These are phyloP conservation scores for Nasonia giraulti DNA, from an alignment of 1,140 invertebrate species.

Conservation along the genomic window DNA sequence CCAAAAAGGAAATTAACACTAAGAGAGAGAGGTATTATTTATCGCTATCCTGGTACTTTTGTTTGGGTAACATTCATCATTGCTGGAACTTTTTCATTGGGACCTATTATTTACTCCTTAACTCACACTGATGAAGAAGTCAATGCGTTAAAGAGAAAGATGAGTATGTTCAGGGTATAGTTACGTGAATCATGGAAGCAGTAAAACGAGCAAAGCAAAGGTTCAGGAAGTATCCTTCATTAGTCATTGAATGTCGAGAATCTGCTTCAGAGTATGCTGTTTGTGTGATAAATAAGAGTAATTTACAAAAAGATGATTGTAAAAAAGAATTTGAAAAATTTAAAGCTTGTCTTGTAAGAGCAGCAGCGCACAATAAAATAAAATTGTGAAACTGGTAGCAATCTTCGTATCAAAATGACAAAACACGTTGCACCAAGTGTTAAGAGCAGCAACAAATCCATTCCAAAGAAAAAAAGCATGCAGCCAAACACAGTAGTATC, in stretches of 20 bases:
- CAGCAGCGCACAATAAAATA: slow-evolving; percentile 80
- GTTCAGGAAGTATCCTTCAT: slow-evolving; percentile 82
- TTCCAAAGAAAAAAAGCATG: neutral
- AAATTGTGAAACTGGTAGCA: slow-evolving; percentile 73
- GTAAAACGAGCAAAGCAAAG: slow-evolving; percentile 83
- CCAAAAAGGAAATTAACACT: slow-evolving; percentile 13
- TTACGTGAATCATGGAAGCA: slow-evolving; percentile 79
- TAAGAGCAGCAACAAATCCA: slow-evolving; percentile 31
- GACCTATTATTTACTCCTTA: slow-evolving; percentile 11
- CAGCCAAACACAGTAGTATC: slow-evolving; percentile 15
- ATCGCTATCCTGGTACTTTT: slow-evolving; percentile 50
- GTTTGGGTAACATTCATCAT: slow-evolving; percentile 58
- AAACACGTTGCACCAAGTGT: neutral
- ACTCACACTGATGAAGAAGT: neutral
- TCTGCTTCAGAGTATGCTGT: slow-evolving; percentile 82
- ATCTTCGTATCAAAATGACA: slow-evolving; percentile 30
- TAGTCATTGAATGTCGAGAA: slow-evolving; percentile 82
- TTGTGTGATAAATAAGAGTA: slow-evolving; percentile 83
- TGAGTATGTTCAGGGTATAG: neutral
- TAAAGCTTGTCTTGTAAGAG: slow-evolving; percentile 80
- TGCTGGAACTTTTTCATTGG: slow-evolving; percentile 57
- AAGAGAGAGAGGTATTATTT: neutral
- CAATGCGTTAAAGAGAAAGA: neutral
- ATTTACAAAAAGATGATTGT: slow-evolving; percentile 84
- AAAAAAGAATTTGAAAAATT: slow-evolving; percentile 84